Base-by-base conservation (phyloP, 2,888 invertebrate genomes). In the Macrosoma leucophasiata region DNA sequence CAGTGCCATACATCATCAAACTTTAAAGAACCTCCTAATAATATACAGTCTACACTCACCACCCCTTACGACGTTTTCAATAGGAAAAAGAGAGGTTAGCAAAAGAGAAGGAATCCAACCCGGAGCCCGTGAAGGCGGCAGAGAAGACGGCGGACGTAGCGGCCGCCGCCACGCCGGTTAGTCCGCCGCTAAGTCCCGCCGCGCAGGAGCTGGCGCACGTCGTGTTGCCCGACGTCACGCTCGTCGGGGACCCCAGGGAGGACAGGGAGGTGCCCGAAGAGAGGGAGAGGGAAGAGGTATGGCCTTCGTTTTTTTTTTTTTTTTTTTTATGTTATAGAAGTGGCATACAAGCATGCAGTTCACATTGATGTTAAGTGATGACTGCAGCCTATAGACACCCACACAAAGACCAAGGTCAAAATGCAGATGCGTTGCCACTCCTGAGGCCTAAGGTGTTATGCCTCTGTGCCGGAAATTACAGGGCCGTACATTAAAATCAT, bases 61-160 rank as follows among this genome's bases (percentile, higher is more conserved):
- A n/a, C n/a, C n/a, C n/a, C n/a, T n/a, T n/a, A n/a, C n/a, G n/a
- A n/a, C n/a, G n/a, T n/a, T n/a, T n/a, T 27, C 39, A 36, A 3
- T 33, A 79, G 78, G 78, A 79, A 54, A 76, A 76, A 53, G 72
- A 72, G 4, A 62, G 70, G 1, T 17, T 60, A 28, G 52, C 51
- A 9, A 65, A 70, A 50, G 62, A 68, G 8, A 36, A 30, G 17
- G 17, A 29, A n/a, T 36, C 40, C 3, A 36, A 45, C 6, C 23
- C 21, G 10, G 41, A 46, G 20, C 43, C 40, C 9, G 24, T 17
- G 10, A 14, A 18, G 10, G 11, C 9, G 11, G 25, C 8, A 14
- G 19, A 8, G n/a, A 41, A 18, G 18, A 19, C 29, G 5, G 32
- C 17, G 6, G 32, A 41, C 2, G 21, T 31, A 9, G 35, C 20